Evolutionary conservation across 2,797 vertebrate genomes (phyloP).

Genomic region (Peromyscus attwateri): DNA sequence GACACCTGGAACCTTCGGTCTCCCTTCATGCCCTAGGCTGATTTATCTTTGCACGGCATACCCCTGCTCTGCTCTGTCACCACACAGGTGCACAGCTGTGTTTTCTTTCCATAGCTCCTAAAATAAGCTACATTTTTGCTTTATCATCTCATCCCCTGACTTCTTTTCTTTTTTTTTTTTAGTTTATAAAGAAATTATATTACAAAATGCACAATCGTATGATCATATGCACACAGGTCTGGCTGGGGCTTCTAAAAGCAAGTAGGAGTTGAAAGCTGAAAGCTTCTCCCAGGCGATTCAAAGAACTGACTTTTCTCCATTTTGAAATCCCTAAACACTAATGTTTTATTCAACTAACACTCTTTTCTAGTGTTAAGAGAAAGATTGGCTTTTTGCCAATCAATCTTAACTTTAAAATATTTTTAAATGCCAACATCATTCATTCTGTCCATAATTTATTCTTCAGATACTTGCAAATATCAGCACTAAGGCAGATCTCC

Average conservation of each 20-base stretch:
- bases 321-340: not conserved
- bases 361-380: slow-evolving; percentile 25
- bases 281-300: not conserved
- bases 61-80: too few relatives aligned
- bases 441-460: not conserved
- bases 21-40: fast-evolving
- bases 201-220: not conserved
- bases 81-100: too few relatives aligned
- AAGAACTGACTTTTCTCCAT: slow-evolving; percentile 11
- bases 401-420: slow-evolving; percentile 12
- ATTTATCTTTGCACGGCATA: fast-evolving
- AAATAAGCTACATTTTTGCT: not conserved
- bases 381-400: slow-evolving; percentile 16
- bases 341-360: slow-evolving; percentile 28
- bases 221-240: not conserved
- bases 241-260: slow-evolving; percentile 1
- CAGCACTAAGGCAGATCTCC: not conserved
- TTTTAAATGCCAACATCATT: not conserved
- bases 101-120: not conserved
- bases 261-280: not conserved
- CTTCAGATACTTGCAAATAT: not conserved
- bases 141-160: not conserved
- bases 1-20: not conserved
- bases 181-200: not conserved
- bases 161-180: not conserved